Conservation (phyloP, 2,113 vertebrate genomes). For the Rhipidura dahli region DNA sequence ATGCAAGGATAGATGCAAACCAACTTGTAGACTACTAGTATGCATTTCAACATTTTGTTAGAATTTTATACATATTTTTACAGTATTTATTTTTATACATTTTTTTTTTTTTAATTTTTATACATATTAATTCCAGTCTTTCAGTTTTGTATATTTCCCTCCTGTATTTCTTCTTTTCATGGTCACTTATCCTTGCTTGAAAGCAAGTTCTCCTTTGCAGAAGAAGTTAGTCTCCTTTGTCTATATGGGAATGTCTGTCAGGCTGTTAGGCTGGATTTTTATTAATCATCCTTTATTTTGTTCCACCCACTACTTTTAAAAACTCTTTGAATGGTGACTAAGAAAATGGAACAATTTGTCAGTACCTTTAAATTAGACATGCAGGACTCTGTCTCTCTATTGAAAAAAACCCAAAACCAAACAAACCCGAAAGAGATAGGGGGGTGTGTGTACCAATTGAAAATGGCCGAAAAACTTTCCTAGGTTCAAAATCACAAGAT, state of each 20-base stretch:
- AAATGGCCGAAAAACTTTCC: not conserved
- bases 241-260: not conserved
- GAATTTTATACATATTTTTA: not conserved
- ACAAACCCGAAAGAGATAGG: not conserved
- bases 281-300: not conserved
- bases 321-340: not conserved
- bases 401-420: not conserved
- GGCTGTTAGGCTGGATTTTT: not conserved
- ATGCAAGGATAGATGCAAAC: not conserved
- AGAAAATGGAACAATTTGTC: not conserved
- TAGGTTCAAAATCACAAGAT: not conserved
- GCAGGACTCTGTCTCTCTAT: not conserved
- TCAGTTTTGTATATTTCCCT: not conserved
- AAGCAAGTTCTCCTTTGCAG: not conserved
- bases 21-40: not conserved
- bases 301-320: not conserved
- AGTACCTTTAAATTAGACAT: not conserved
- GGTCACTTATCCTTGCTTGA: not conserved
- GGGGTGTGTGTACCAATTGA: not conserved
- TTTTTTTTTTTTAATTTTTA: no score
- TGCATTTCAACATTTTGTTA: not conserved
- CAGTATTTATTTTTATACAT: not conserved
- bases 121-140: not conserved
- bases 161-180: not conserved
- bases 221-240: not conserved